Evolutionary conservation across 2,888 invertebrate species (phyloP).

Genomic region (Callosobruchus maculatus): DNA sequence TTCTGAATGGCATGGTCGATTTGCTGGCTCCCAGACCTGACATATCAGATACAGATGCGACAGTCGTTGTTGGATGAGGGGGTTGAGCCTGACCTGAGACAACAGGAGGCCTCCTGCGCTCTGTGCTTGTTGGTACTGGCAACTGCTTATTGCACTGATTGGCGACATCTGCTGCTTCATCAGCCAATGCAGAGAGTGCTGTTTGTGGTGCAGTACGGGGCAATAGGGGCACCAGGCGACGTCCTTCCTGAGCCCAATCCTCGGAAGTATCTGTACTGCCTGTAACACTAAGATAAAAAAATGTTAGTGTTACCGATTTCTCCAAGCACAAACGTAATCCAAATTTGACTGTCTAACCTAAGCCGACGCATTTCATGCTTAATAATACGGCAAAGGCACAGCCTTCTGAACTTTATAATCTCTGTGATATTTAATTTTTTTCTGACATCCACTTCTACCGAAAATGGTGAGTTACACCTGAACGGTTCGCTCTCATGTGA

Average conservation of each 20-base stretch:
- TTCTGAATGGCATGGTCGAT: conserved; percentile 33
- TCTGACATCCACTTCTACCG: too few species aligned
- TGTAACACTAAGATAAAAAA: conserved; percentile 52
- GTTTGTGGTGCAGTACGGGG: conserved; percentile 83
- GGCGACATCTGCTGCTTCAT: conserved; percentile 67
- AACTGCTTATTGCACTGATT: conserved; percentile 62
- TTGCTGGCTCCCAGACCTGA: conserved; percentile 18
- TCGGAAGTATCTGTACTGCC: conserved; percentile 64
- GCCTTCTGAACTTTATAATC: too few species aligned
- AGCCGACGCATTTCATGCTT: too few species aligned
- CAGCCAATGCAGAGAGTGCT: conserved; percentile 78
- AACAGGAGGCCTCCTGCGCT: conserved; percentile 39
- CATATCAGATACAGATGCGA: conserved; percentile 18
- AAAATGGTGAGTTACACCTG: too few species aligned
- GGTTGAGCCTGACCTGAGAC: conserved; percentile 10
- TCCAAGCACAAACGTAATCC: too few species aligned
- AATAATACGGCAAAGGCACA: too few species aligned
- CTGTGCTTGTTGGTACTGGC: conserved; percentile 51
- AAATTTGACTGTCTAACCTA: too few species aligned
- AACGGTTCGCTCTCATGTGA: too few species aligned
- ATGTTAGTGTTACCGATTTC: too few species aligned
- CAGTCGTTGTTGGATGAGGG: conserved; percentile 6
- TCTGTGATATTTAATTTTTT: too few species aligned
- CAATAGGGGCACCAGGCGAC: conserved; percentile 77
- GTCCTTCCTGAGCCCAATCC: conserved; percentile 84